Evolutionary conservation across 2,113 vertebrate genomes (phyloP), one percentile per base, ranked within the genome.

Genomic region (Sinocyclocheilus anophthalmus): DNA sequence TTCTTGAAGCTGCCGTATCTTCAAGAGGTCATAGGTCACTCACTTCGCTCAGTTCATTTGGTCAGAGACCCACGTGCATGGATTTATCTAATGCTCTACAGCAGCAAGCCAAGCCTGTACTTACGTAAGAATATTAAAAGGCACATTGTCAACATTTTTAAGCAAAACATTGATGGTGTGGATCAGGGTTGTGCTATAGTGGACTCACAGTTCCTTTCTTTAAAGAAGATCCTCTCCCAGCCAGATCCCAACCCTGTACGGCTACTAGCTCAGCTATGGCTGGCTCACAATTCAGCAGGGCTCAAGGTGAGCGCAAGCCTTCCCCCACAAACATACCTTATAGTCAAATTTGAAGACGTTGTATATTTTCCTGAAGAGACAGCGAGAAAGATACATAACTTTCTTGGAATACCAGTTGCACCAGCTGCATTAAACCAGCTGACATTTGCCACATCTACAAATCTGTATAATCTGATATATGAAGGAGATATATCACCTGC

Each of bases 351-450:
- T 88, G 96, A 97, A 93, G 96, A 97, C 77, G 89, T 97, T 82
- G 95, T 97, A 33, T 92, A 76, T 75, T 96, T 92, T 84, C 96
- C 96, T 45, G 95, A 96, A 88, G 94, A 95, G 88, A 95, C 87
- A 0, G 92, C 96, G 12, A 94, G 95, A 91, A 91, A 30, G 69
- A 94, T 97, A 90, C 96, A 95, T 91, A 87, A 92, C 76, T 97
- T 96, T 87, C 93, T 97, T 84, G 96, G 96, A 83, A 94, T 97
- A 75, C 96, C 96, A 87, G 91, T 97, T 85, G 92, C 96, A 89
- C 96, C 96, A 67, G 92, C 95, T 86, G 96, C 93, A 88, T 94
- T 97, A 93, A 97, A 97, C 95, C 95, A 96, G 95, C 95, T 97
- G 91, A 88, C 96, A 76, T 97, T 97, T 92, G 95, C 96, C 89